phyloP scores from a whole-genome alignment of 2,113 vertebrate species.

The Peromyscus californicus region DNA sequence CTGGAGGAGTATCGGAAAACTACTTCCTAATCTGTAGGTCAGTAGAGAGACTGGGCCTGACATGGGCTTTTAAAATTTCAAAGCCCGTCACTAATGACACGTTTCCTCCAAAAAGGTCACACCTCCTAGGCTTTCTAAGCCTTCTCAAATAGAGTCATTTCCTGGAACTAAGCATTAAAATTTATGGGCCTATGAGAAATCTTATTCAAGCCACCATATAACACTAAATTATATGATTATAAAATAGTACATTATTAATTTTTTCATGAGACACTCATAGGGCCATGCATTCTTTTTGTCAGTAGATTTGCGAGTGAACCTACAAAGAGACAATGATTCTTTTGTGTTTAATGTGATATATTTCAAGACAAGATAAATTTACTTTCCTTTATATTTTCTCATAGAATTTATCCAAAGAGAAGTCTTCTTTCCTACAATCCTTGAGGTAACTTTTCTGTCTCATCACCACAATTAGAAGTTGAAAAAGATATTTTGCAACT shows the following conservation, averaged over 20 bases:
- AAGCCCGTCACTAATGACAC: neutral
- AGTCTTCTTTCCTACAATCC: neutral
- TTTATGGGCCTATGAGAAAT: neutral
- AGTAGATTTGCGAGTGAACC: neutral
- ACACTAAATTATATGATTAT: neutral
- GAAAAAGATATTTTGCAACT: neutral
- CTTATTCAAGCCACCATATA: neutral
- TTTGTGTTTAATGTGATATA: neutral
- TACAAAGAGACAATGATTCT: neutral
- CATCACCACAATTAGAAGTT: neutral
- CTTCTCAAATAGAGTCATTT: neutral
- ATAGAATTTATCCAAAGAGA: neutral
- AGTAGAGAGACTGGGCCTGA: neutral
- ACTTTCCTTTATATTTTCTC: neutral
- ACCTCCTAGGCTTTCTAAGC: neutral
- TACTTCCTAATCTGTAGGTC: neutral
- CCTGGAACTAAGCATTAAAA: too few species aligned
- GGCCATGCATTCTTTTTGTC: neutral
- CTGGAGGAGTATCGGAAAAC: too few species aligned
- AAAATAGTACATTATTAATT: neutral
- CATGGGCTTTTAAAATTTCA: neutral
- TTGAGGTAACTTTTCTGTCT: neutral
- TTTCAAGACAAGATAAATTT: neutral
- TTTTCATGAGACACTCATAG: neutral
- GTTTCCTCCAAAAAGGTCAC: neutral